Base-by-base conservation (phyloP, 2,888 invertebrate species). In the Folsomia manolachei region DNA sequence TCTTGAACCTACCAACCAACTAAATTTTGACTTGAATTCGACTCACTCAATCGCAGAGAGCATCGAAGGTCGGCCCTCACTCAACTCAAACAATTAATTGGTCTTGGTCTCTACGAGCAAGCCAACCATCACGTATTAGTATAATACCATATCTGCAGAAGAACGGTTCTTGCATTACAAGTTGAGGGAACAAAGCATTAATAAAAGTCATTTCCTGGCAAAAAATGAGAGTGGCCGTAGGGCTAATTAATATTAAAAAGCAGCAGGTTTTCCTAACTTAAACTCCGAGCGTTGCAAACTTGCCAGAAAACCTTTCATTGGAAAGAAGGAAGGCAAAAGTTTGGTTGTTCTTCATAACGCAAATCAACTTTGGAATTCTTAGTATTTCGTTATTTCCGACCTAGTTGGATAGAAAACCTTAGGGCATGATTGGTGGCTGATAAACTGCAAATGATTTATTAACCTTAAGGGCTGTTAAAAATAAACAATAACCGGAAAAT, bases 121-220 rank as follows among this genome's bases (percentile, higher is more conserved):
- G n/a, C n/a, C n/a, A n/a, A n/a, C n/a, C n/a, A n/a, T n/a, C n/a
- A n/a, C n/a, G n/a, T n/a, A n/a, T n/a, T n/a, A n/a, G n/a, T n/a
- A n/a, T n/a, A n/a, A n/a, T n/a, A n/a, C n/a, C n/a, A n/a, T n/a
- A n/a, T n/a, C n/a, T n/a, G n/a, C n/a, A n/a, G n/a, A n/a, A n/a
- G n/a, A n/a, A n/a, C n/a, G n/a, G n/a, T n/a, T n/a, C n/a, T n/a
- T n/a, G n/a, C n/a, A n/a, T n/a, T n/a, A n/a, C n/a, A n/a, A n/a
- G n/a, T n/a, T n/a, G n/a, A 56, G 4, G 56, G 21, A 56, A n/a
- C n/a, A 56, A 56, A n/a, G 56, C 19, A 56, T 24, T 56, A 56
- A 56, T 53, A 66, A 67, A 67, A 67, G 60, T 60, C 67, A 60
- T 67, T 67, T 67, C 67, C 67, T 67, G 63, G n/a, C 63, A 21